phyloP scores from a whole-genome alignment of 92 coral and sea anemone genomes.

The Hydrozoanthus gracilis region DNA sequence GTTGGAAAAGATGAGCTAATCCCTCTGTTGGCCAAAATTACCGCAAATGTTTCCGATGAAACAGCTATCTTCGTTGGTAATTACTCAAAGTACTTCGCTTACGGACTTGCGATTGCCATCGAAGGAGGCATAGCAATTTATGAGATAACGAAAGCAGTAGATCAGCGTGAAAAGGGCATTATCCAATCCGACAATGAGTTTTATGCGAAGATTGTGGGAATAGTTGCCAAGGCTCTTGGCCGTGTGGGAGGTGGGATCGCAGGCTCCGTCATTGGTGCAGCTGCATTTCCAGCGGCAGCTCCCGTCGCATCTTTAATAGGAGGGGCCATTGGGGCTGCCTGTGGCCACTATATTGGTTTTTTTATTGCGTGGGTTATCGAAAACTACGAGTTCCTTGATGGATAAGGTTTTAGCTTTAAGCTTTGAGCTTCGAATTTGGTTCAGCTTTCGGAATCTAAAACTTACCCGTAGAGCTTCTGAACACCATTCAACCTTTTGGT shows the following conservation, averaged over 20 bases:
- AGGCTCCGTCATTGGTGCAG: constrained; percentile 21
- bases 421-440: no score
- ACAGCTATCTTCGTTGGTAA: neutral
- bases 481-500: no score
- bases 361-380: neutral
- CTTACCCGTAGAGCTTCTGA: no score
- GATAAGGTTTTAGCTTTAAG: neutral
- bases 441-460: no score
- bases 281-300: neutral
- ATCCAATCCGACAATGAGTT: neutral
- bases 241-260: neutral
- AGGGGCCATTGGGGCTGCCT: neutral
- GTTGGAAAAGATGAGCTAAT: neutral
- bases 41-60: neutral
- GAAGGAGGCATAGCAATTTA: neutral
- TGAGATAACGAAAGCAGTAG: neutral
- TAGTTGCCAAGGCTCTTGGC: constrained; percentile 20
- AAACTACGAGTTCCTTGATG: neutral
- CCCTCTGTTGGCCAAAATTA: neutral
- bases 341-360: neutral
- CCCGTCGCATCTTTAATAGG: neutral
- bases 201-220: neutral
- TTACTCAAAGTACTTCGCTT: neutral
- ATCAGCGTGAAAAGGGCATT: constrained; percentile 7
- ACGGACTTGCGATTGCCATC: neutral